phyloP scores from a whole-genome alignment of 1,140 invertebrate genomes.

The Diplogasteroides magnus region DNA sequence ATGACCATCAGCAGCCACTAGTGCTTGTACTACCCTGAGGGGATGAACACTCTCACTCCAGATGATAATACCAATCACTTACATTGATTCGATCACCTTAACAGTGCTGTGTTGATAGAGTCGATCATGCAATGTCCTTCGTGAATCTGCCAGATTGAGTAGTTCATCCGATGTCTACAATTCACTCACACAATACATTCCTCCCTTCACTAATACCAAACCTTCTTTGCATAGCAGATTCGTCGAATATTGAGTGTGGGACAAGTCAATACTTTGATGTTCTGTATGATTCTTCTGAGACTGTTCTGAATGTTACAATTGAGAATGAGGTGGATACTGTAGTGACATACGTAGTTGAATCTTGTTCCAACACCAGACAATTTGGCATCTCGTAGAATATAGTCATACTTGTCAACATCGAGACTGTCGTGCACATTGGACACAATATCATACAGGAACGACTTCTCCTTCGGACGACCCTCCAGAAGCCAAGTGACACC shows the following conservation, averaged over 20 bases:
- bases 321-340: slow-evolving; percentile 2
- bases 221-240: neutral
- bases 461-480: slow-evolving; percentile 26
- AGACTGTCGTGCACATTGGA: slow-evolving; percentile 64
- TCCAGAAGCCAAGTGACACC: slow-evolving; percentile 12
- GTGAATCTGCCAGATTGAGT: slow-evolving; percentile 56
- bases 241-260: neutral
- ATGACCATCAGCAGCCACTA: too few species aligned
- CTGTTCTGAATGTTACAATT: slow-evolving; percentile 15
- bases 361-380: slow-evolving; percentile 58
- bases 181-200: neutral
- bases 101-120: slow-evolving; percentile 61
- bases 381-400: slow-evolving; percentile 64
- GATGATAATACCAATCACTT: neutral
- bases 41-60: too few species aligned
- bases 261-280: neutral
- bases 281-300: slow-evolving; percentile 52
- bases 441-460: slow-evolving; percentile 59
- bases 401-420: slow-evolving; percentile 72
- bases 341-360: slow-evolving; percentile 58
- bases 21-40: too few species aligned
- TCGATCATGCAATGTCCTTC: slow-evolving; percentile 57
- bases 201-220: neutral
- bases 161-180: neutral
- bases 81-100: slow-evolving; percentile 55